Conservation (phyloP, 2,113 vertebrate species). For the Pitta sordida region DNA sequence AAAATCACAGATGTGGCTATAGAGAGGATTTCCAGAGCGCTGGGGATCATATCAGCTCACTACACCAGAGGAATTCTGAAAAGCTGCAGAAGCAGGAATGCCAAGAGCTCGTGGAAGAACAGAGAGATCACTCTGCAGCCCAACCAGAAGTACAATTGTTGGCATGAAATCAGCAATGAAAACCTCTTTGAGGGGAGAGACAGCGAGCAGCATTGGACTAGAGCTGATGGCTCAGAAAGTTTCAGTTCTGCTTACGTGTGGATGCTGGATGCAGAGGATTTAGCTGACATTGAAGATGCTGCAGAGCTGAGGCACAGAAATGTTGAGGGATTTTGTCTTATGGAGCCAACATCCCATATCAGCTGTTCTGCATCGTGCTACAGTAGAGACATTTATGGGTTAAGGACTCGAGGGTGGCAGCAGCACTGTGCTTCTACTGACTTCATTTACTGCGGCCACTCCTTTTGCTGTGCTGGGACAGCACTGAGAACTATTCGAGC, state of each 20-base stretch:
- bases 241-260: slow-evolving; percentile 77
- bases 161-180: slow-evolving; percentile 54
- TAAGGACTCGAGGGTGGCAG: slow-evolving; percentile 87
- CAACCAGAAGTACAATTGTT: slow-evolving; percentile 46
- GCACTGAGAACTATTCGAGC: slow-evolving; percentile 84
- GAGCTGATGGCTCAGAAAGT: slow-evolving; percentile 40
- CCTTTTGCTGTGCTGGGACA: slow-evolving; percentile 82
- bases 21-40: slow-evolving; percentile 84
- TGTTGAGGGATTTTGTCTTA: slow-evolving; percentile 70
- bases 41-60: slow-evolving; percentile 78
- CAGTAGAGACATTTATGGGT: slow-evolving; percentile 77
- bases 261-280: slow-evolving; percentile 84
- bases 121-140: slow-evolving; percentile 68
- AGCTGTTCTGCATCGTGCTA: slow-evolving; percentile 77
- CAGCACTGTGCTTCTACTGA: slow-evolving; percentile 78
- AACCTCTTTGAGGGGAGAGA: slow-evolving; percentile 50
- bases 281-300: slow-evolving; percentile 93
- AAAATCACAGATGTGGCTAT: slow-evolving; percentile 89
- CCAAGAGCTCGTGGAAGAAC: slow-evolving; percentile 67
- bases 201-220: slow-evolving; percentile 67
- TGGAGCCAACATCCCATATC: slow-evolving; percentile 72
- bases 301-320: slow-evolving; percentile 85
- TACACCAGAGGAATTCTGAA: slow-evolving; percentile 58
- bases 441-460: slow-evolving; percentile 86
- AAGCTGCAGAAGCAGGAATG: slow-evolving; percentile 61